These are phyloP conservation scores for Mormyrus hasselquistii DNA, from an alignment of 2,797 vertebrate species.

Conservation along the genomic window DNA sequence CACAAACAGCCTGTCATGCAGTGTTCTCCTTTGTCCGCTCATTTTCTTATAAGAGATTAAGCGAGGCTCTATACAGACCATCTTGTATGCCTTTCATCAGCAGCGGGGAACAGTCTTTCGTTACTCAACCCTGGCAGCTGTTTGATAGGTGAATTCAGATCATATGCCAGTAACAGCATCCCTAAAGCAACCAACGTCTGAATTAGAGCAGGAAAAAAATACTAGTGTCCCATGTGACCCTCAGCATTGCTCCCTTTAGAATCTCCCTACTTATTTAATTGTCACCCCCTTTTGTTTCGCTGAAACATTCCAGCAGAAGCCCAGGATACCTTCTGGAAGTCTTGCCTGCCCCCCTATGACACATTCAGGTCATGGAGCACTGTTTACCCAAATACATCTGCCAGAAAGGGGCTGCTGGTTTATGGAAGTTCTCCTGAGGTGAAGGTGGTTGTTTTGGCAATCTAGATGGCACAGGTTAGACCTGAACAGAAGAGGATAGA, in stretches of 20 bases:
- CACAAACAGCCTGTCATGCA: background rate
- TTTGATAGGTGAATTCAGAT: background rate
- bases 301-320: background rate
- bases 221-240: background rate
- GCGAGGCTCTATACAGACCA: background rate
- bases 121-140: background rate
- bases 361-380: background rate
- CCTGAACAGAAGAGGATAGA: background rate
- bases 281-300: background rate
- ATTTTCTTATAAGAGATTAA: background rate
- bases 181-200: background rate
- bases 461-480: background rate
- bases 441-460: background rate
- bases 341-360: background rate
- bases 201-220: background rate
- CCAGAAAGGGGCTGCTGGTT: background rate
- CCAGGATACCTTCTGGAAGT: background rate
- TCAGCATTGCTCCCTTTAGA: background rate
- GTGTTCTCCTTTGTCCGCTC: background rate
- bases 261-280: background rate
- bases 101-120: background rate
- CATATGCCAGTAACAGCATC: background rate
- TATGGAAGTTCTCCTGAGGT: background rate
- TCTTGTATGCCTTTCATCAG: background rate
- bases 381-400: background rate